phyloP scores from a whole-genome alignment of 2,113 vertebrate species.

The Melanotaenia duboulayi region DNA sequence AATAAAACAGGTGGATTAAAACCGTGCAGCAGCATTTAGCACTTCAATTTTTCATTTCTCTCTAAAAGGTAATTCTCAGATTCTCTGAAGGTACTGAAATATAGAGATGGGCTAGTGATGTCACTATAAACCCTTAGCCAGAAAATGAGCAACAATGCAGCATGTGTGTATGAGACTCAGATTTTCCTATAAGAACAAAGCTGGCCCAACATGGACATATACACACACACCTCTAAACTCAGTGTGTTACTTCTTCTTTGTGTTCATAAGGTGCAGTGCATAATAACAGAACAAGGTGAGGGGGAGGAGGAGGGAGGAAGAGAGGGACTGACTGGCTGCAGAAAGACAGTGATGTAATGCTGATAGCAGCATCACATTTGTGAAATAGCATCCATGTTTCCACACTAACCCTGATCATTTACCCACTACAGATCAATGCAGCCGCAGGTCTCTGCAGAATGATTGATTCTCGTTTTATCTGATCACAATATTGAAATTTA shows the following conservation, averaged over 20 bases:
- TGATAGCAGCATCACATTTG: conserved; percentile 73
- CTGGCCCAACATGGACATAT: no score
- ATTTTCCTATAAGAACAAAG: no score
- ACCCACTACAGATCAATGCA: conserved; percentile 71
- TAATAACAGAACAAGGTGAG: conserved; percentile 3
- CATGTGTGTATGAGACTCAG: no score
- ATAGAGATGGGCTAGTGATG: no score
- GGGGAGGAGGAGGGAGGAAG: neutral
- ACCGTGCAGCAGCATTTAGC: neutral
- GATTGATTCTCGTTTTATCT: neutral
- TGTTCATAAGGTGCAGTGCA: conserved; percentile 24
- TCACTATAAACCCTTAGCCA: no score
- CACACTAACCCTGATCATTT: conserved; percentile 69
- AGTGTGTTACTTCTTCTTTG: neutral
- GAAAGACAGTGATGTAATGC: conserved; percentile 77
- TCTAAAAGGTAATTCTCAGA: conserved; percentile 8
- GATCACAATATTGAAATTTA: conserved; percentile 37
- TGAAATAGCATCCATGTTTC: conserved; percentile 76
- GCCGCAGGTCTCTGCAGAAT: conserved; percentile 9
- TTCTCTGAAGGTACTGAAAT: no score
- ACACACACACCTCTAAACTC: conserved; percentile 7
- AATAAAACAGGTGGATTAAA: neutral
- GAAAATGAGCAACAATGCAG: no score
- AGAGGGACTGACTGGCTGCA: conserved; percentile 48
- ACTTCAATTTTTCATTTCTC: neutral